Base-by-base conservation (phyloP, 2,888 invertebrate genomes). In the Xylocampa areola region DNA sequence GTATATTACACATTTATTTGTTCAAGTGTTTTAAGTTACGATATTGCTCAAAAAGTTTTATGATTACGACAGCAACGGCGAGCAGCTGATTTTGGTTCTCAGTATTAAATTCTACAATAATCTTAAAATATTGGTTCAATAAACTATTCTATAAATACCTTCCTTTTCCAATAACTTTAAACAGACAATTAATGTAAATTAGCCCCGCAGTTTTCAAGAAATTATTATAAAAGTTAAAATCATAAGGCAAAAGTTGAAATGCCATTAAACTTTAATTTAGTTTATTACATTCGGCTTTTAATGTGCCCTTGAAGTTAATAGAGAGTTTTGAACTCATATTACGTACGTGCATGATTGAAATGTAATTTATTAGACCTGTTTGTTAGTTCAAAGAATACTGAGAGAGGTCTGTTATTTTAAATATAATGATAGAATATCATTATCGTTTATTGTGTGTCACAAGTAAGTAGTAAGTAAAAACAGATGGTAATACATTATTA, bases 241-340 rank as follows among this genome's bases (percentile, higher is more conserved):
- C 10, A 13, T 17, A 33, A 16, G n/a, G 2, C 3, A 2, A 37
- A 37, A 29, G 16, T 29, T 45, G 14, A 13, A 43, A 36, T 7
- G 27, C 11, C 32, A 33, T 39, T 19, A 29, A 58, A 66, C 47
- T 35, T 40, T 35, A 11, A 14, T 35, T 54, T 7, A 25, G 29
- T 25, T 40, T 4, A 6, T 40, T 40, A 35, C n/a, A 32, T 19
- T 25, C 8, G 8, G 21, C 13, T 7, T 19, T 13, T 35, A 10
- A 32, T 39, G 39, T 66, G 66, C 59, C 19, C 6, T 39, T 23
- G 0, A 8, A n/a, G 2, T 16, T 30, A 13, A 4, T 30, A 6
- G 3, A 0, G 16, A 17, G 25, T 54, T 16, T 39, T 60, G 30
- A 59, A 64, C 40, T 65, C n/a, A 2, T 13, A 32, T 65, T 23